phyloP scores from a whole-genome alignment of 2,888 invertebrate genomes.

The Sarcophaga rosellei region DNA sequence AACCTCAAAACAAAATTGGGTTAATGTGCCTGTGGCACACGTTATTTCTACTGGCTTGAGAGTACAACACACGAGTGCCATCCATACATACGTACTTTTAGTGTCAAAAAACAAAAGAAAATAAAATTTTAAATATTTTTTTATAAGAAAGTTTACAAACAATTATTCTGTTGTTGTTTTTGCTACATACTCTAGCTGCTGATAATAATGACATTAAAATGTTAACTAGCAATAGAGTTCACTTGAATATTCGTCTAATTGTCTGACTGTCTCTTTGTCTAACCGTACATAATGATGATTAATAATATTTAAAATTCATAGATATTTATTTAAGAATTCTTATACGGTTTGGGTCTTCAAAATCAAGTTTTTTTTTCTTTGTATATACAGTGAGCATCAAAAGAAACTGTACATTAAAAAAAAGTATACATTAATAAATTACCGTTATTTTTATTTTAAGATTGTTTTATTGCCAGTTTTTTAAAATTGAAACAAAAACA shows the following conservation, averaged over 20 bases:
- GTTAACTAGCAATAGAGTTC: neutral
- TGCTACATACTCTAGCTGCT: neutral
- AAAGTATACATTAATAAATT: too few relatives aligned
- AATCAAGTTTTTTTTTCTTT: neutral
- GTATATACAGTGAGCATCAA: too few relatives aligned
- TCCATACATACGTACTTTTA: neutral
- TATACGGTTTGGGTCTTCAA: too few relatives aligned
- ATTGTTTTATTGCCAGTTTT: too few relatives aligned
- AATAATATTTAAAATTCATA: constrained; percentile 25
- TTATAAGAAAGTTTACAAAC: constrained; percentile 11
- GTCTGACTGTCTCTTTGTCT: neutral
- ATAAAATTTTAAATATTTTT: neutral
- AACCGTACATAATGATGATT: neutral
- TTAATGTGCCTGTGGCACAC: constrained; percentile 66
- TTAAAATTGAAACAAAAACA: too few relatives aligned
- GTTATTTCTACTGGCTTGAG: constrained; percentile 19
- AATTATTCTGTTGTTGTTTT: neutral
- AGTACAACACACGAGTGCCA: neutral
- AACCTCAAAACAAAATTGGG: constrained; percentile 54
- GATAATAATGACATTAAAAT: neutral
- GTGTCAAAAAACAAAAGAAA: constrained; percentile 4
- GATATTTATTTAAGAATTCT: constrained; percentile 3
- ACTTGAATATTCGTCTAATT: too few relatives aligned
- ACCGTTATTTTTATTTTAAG: too few relatives aligned
- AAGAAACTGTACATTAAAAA: too few relatives aligned